Base-by-base conservation (phyloP, 2,797 vertebrate species). In the Glossophaga mutica region DNA sequence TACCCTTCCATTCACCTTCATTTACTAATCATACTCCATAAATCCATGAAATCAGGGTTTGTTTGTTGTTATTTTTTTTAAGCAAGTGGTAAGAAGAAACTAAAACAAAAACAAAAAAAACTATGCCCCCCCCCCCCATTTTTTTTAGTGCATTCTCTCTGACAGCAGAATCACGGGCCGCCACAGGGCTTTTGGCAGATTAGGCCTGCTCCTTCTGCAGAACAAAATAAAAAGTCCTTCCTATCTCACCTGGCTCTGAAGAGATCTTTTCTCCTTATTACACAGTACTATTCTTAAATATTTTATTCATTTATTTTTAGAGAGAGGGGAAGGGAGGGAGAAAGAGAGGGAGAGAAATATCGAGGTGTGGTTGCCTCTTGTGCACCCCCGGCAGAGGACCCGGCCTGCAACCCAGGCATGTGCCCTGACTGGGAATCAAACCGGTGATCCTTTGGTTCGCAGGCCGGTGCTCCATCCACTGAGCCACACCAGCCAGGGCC, bases 241-340 rank as follows among this genome's bases (percentile, higher is more conserved):
- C n/a, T 70, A 37, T 16, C 32, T 68, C 71, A 67, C 26, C 14
- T 68, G 77, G 57, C 24, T 85, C 82, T 86, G 77, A 42, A 94
- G 79, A 96, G 71, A 50, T 77, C 68, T 59, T 44, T 96, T 91
- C 86, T 81, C 46, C 34, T 74, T 79, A 79, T 95, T 82, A 65
- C 16, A 85, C 37, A 15, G n/a, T 37, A 34, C 6, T 87, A 62
- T 76, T 55, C n/a, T n/a, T n/a, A 65, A 32, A 65, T 65, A 32
- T 65, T n/a, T 65, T 65, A 29, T 62, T 59, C 26, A 29, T 59
- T 62, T 32, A 6, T 62, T 62, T 32, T 62, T 62, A 62, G 59
- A 62, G 26, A 32, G 26, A 15, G 12, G 59, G 26, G 26, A 29
- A 62, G 59, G 59, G 59, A 57, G 24, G 24, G 26, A 59, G 26